Evolutionary conservation across 1,140 invertebrate species (phyloP), one percentile per base, ranked within the genome.

Genomic region (Halictus rubicundus): DNA sequence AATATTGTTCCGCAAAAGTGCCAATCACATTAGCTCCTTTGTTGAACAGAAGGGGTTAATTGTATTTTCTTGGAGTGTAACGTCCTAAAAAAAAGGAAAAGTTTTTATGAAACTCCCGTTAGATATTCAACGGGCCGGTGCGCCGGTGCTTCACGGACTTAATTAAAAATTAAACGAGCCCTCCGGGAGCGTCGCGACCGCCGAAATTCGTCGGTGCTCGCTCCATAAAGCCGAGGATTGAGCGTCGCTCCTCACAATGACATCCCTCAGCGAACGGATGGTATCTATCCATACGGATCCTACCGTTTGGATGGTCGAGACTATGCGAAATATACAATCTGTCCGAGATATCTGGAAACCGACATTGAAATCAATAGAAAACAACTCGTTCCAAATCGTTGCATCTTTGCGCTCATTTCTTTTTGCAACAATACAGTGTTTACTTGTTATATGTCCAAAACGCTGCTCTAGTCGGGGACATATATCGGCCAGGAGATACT

Each of bases 81-180:
- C 54, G 21, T 57, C n/a, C n/a, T 9, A n/a, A 57, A 57, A n/a
- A n/a, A n/a, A 46, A 46, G 42, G 7, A n/a, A n/a, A 46, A 46
- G 42, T 46, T 46, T 46, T 46, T 46, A 46, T 21, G 57, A 77
- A 73, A 81, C 83, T 74, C 81, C 52, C 70, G 49, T 39, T 66
- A 52, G 72, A 79, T 85, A 75, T 82, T 82, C 54, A 68, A 64
- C 52, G 9, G 37, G 73, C 49, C 64, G 23, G 49, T 68, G 37
- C 57, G 54, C 68, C 16, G 42, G 25, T 69, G 60, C 70, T 75
- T 54, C 68, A 37, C 68, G 84, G 71, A 78, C 71, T 86, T 86
- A 85, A 86, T 86, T 86, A 86, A 86, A 86, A 86, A 86, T 86
- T 86, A 86, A 86, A 86, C 75, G 84, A 85, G 75, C 57, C 83